Base-by-base conservation (phyloP, 2,113 vertebrate species). In the Rattus rattus region DNA sequence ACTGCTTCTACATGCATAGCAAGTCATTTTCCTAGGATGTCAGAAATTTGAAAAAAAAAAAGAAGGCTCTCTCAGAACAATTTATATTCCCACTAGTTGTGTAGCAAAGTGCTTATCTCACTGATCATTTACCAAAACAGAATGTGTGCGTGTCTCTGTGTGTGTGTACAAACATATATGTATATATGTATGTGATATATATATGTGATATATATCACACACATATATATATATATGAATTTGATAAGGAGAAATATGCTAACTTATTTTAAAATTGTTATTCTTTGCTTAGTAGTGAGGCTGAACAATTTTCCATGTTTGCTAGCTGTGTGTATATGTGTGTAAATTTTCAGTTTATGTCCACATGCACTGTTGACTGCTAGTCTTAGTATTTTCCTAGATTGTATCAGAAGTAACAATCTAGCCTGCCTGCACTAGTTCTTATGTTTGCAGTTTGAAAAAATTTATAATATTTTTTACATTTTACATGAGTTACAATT, bases 11-110 rank as follows among this genome's bases (percentile, higher is more conserved):
- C 76, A 56, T 92, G 54, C 59, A 72, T 69, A 49, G 91, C 63
- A 67, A 83, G 69, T 95, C 59, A 80, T 91, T 97, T 98, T 96
- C 89, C 94, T 96, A 39, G 83, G 56, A 79, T 93, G 22, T 91
- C 89, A 91, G 77, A 94, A 54, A 75, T 10, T 54, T 54, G 11
- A 54, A 54, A 11, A 54, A 54, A 54, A 54, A 43, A n/a, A 7
- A 24, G 26, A 76, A 47, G 70, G 36, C 73, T 84, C 65, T 84
- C 24, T 49, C 9, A 90, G 69, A 96, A 91, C 72, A 92, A 76
- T 96, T 95, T 96, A 73, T 95, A 84, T 33, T 87, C 56, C 85
- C 28, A 88, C 47, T 36, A 80, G 67, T 73, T 72, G 10, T 70
- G 39, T 86, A 49, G 67, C 59, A 96, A 92, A 92, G 91, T 86